Percentiles rank a stretch among this genome's conserved stretches.
Evolutionary conservation across 2,888 invertebrate species (phyloP).

Genomic region (Panorpa germanica): DNA sequence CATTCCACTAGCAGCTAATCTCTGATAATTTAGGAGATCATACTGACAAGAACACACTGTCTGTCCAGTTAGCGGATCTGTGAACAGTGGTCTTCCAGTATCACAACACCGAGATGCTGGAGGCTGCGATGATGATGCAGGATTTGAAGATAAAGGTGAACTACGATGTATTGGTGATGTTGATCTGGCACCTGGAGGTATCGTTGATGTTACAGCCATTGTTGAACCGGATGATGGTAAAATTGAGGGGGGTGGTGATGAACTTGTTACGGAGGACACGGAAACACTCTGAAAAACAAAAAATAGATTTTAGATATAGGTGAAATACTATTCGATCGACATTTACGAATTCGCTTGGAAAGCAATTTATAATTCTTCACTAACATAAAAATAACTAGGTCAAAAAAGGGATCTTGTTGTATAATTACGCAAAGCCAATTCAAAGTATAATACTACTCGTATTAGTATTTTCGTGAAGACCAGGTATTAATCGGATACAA

Average conservation of each 20-base stretch:
- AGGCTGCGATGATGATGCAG: conserved; percentile 30
- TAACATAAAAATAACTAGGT: no score
- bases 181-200: conserved; percentile 31
- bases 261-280: conserved; percentile 50
- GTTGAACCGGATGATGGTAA: conserved; percentile 32
- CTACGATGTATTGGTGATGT: conserved; percentile 29
- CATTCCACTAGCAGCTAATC: conserved; percentile 40
- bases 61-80: conserved; percentile 76
- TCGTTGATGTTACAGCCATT: conserved; percentile 30
- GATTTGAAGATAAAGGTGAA: conserved; percentile 27
- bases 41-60: conserved; percentile 83
- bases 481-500: no score
- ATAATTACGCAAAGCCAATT: no score
- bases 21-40: conserved; percentile 62
- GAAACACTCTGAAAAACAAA: conserved; percentile 36
- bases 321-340: conserved; percentile 1
- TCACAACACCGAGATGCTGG: conserved; percentile 59
- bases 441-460: no score
- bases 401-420: no score
- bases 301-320: conserved; percentile 21
- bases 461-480: no score
- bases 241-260: conserved; percentile 45
- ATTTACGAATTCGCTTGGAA: conserved; percentile 1
- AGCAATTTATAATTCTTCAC: no score
- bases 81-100: conserved; percentile 78